Conservation (phyloP, 2,797 vertebrate species). For the Sebastolobus alascanus region DNA sequence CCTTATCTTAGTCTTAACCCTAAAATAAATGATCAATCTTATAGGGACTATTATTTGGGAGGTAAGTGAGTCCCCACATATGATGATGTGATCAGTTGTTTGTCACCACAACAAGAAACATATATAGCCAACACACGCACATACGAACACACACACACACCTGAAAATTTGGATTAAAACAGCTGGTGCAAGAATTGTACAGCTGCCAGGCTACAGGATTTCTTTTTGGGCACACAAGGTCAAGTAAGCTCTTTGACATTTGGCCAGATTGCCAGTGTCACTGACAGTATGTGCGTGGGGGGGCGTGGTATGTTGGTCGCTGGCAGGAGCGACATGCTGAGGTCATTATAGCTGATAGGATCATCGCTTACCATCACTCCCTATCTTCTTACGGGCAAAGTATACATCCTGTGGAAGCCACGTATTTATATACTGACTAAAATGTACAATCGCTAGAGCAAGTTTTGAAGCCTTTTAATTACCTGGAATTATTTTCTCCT, state of each 20-base stretch:
- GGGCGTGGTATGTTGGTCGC: constrained; percentile 8
- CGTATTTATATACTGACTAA: background rate
- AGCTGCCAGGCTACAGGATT: constrained; percentile 49
- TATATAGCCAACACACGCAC: background rate
- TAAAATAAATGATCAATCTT: background rate
- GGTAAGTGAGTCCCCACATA: background rate
- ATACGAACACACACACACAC: constrained; percentile 23
- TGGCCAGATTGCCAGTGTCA: constrained; percentile 46
- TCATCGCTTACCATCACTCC: constrained; percentile 16
- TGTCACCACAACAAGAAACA: background rate
- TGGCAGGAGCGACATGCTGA: constrained; percentile 35
- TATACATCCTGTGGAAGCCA: background rate
- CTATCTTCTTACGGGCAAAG: background rate
- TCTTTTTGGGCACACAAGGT: constrained; percentile 59
- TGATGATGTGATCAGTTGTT: background rate
- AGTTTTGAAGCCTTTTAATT: constrained; percentile 10
- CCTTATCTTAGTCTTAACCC: background rate
- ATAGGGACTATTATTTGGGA: background rate
- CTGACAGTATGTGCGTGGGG: constrained; percentile 26
- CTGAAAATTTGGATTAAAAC: constrained; percentile 55
- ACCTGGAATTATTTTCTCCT: background rate
- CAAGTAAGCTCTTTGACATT: constrained; percentile 62
- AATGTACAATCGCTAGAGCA: background rate
- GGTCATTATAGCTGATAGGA: constrained; percentile 35
- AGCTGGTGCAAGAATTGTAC: constrained; percentile 46